Percentiles rank a stretch among this genome's conserved stretches.
Conservation (phyloP, 2,113 vertebrate species). For the Oostethus manadensis region DNA sequence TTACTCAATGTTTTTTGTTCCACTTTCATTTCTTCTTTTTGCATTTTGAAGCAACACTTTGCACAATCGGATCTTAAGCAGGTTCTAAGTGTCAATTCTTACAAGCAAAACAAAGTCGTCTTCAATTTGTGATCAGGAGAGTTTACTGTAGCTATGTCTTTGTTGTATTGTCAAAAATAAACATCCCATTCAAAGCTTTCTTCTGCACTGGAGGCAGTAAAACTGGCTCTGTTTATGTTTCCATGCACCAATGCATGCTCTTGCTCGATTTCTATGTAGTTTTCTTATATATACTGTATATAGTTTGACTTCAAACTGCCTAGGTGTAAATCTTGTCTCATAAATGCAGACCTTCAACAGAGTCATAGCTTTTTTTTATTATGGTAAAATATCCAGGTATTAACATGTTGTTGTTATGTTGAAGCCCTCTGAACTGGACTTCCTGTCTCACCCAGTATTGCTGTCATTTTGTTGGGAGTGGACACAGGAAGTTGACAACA, state of each 20-base stretch:
- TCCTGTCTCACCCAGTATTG: conserved; percentile 63
- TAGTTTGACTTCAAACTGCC: too few species aligned
- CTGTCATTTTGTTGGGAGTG: conserved; percentile 69
- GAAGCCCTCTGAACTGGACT: conserved; percentile 39
- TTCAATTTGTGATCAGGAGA: too few species aligned
- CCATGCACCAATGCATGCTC: neutral
- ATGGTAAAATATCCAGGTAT: conserved; percentile 5
- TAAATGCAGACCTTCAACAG: neutral
- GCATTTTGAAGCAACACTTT: too few species aligned
- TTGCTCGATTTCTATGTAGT: too few species aligned
- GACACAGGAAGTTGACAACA: conserved; percentile 66
- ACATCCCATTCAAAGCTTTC: neutral
- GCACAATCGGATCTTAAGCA: too few species aligned
- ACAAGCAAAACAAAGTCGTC: too few species aligned
- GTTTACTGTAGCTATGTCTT: neutral
- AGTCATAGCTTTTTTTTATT: neutral
- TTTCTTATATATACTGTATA: too few species aligned
- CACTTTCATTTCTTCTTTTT: too few species aligned
- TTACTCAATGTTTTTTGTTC: too few species aligned
- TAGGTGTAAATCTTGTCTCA: too few species aligned
- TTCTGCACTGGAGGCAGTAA: neutral
- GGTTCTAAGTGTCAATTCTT: too few species aligned
- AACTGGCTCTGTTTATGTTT: neutral
- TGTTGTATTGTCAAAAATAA: conserved; percentile 21
- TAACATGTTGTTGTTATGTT: conserved; percentile 45